Percentiles rank a stretch among this genome's conserved stretches.
These are phyloP conservation scores for Macroramphosus scolopax DNA, from an alignment of 2,797 vertebrate species.

Conservation along the genomic window DNA sequence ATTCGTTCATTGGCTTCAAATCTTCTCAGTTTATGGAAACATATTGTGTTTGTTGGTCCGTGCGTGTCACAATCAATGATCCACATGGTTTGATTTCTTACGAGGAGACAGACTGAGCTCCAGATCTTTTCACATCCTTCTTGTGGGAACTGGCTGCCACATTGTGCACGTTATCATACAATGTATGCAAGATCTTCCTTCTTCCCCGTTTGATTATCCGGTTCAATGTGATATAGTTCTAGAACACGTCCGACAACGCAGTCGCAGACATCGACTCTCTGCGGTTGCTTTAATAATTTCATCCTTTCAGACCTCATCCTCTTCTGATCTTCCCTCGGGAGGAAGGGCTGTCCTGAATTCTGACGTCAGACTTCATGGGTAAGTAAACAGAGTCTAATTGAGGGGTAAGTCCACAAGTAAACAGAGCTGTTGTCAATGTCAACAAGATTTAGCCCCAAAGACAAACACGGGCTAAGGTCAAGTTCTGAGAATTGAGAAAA, in stretches of 20 bases:
- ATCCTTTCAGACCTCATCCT: slow-evolving; percentile 48
- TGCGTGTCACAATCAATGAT: slow-evolving; percentile 6
- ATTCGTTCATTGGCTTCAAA: slow-evolving; percentile 1
- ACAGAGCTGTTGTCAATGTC: slow-evolving; percentile 67
- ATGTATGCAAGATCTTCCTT: too few relatives aligned
- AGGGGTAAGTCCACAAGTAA: slow-evolving; percentile 64
- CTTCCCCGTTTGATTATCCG: too few relatives aligned
- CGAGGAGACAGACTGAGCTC: too few relatives aligned
- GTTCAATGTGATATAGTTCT: background rate
- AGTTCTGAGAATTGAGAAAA: slow-evolving; percentile 27
- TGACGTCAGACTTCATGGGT: slow-evolving; percentile 73
- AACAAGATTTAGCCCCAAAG: slow-evolving; percentile 47
- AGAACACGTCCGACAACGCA: slow-evolving; percentile 3
- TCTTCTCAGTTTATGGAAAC: background rate
- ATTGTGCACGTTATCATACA: too few relatives aligned
- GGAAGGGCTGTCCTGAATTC: slow-evolving; percentile 47
- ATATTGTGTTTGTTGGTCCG: background rate
- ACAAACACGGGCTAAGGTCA: slow-evolving; percentile 39
- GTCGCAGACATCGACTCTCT: slow-evolving; percentile 3
- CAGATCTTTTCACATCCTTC: too few relatives aligned
- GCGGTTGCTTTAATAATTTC: slow-evolving; percentile 19
- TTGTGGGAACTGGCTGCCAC: too few relatives aligned
- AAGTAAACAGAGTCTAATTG: slow-evolving; percentile 71
- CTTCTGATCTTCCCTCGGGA: slow-evolving; percentile 41
- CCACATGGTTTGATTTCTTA: slow-evolving; percentile 1